A percentile compares a stretch with the other conserved stretches of the same genome.
Conservation (phyloP, 2,113 vertebrate genomes). For the Athene noctua region DNA sequence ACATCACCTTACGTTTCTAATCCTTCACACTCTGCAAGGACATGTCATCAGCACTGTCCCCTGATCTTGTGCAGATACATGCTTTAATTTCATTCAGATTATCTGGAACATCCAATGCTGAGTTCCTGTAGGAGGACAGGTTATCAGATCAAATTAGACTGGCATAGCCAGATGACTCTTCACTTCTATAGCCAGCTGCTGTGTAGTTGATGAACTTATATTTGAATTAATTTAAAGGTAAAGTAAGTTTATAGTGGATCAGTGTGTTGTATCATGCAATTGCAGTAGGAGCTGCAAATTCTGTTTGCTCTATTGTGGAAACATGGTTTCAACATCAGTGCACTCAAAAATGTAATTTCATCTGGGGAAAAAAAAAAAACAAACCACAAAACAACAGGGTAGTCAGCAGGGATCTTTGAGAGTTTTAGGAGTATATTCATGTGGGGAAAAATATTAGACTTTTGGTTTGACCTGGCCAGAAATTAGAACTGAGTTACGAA, state of each 20-base stretch:
- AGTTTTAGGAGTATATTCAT: background rate
- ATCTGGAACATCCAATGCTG: background rate
- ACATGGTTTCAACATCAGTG: background rate
- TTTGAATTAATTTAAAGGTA: background rate
- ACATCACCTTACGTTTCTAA: background rate
- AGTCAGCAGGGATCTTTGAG: background rate
- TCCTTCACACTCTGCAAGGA: background rate
- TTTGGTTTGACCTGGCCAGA: background rate
- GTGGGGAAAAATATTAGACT: background rate
- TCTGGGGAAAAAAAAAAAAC: background rate
- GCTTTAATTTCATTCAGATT: background rate
- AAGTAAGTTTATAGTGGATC: background rate
- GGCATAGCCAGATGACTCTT: background rate
- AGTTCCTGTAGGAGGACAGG: background rate
- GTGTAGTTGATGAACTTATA: background rate
- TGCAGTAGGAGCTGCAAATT: background rate
- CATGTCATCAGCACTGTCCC: background rate
- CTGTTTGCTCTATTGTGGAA: rapidly evolving
- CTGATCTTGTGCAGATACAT: background rate
- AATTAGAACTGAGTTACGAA: background rate
- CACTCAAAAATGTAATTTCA: background rate
- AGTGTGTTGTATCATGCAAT: background rate
- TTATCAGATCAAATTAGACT: background rate
- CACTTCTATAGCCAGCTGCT: background rate
- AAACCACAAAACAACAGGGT: background rate